Conservation (phyloP, 1,140 invertebrate genomes). For the Drosophila rhopaloa region DNA sequence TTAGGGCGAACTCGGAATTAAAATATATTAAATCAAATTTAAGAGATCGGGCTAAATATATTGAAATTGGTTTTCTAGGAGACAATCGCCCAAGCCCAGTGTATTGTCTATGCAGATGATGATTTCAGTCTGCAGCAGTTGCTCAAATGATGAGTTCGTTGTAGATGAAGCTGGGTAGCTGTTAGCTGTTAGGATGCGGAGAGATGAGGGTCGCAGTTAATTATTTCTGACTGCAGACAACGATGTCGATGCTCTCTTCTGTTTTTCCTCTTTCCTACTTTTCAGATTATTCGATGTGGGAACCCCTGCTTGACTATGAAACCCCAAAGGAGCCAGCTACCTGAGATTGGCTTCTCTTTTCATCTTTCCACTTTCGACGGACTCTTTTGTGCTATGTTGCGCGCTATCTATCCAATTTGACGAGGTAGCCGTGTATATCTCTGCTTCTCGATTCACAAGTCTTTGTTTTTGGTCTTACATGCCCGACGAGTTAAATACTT, state of each 20-base stretch:
- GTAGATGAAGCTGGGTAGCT: slow-evolving; percentile 10
- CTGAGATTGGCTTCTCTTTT: slow-evolving; percentile 5
- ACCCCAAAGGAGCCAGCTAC: neutral
- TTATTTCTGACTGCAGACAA: slow-evolving; percentile 60
- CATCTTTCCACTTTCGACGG: slow-evolving; percentile 1
- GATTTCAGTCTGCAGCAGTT: slow-evolving; percentile 58
- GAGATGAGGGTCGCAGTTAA: slow-evolving; percentile 47
- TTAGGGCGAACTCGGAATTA: neutral
- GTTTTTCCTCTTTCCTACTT: neutral
- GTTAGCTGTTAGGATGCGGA: neutral
- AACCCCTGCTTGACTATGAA: slow-evolving; percentile 1
- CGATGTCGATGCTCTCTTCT: slow-evolving; percentile 19
- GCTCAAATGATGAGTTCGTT: slow-evolving; percentile 7
- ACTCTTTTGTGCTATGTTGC: slow-evolving; percentile 17
- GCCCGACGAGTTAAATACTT: slow-evolving; percentile 4
- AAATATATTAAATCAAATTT: neutral
- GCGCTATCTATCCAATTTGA: slow-evolving; percentile 54
- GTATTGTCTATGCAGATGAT: slow-evolving; percentile 43
- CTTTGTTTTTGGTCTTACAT: neutral
- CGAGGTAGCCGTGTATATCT: slow-evolving; percentile 21
- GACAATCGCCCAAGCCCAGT: neutral
- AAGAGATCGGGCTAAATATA: neutral
- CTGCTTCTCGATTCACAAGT: neutral
- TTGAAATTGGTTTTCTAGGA: neutral
- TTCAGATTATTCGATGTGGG: slow-evolving; percentile 58